Base-by-base conservation (phyloP, 2,797 vertebrate species). In the Ctenosaura bakeri region DNA sequence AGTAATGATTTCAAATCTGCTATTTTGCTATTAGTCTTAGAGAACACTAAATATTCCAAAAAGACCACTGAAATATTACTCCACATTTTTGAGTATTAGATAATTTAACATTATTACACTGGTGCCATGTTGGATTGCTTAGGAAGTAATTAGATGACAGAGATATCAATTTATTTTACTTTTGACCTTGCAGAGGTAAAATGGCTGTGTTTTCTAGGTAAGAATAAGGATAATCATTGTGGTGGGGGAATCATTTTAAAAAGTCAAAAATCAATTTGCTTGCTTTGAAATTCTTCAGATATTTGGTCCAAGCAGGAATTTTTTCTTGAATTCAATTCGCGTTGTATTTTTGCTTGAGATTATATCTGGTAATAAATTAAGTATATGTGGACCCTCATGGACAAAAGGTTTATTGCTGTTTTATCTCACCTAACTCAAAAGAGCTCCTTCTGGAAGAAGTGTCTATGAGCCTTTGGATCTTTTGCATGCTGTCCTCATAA, bases 311-410 rank as follows among this genome's bases (percentile, higher is more conserved):
- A 80, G 26, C 6, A 35, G 29, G 3, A 12, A 12, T 46, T 38
- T 80, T 22, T 10, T 62, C 5, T 62, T 22, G 1, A 62, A 62
- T 62, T 62, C 66, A 69, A 64, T 62, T 62, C 24, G 32, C 12
- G 29, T 88, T 88, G 50, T 56, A 24, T 56, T 88, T 81, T 81
- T 81, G 59, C 26, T 89, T 79, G 62, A 78, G 50, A 38, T 12
- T 12, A 56, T 20, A 54, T 35, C 52, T 56, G 24, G 14, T 29
- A 59, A 7, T 20, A 84, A 59, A 6, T 73, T 81, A 9, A 71
- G 29, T 12, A 56, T 32, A 16, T 0, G 3, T 54, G n/a, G 35
- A 62, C 79, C 9, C 20, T 7, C 26, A 42, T 26, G 56, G 16
- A 38, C 26, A 16, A 85, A 1, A 10, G 52, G 24, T 78, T 29